Base-by-base conservation (phyloP, 2,888 invertebrate species). In the Acleris sparsana region DNA sequence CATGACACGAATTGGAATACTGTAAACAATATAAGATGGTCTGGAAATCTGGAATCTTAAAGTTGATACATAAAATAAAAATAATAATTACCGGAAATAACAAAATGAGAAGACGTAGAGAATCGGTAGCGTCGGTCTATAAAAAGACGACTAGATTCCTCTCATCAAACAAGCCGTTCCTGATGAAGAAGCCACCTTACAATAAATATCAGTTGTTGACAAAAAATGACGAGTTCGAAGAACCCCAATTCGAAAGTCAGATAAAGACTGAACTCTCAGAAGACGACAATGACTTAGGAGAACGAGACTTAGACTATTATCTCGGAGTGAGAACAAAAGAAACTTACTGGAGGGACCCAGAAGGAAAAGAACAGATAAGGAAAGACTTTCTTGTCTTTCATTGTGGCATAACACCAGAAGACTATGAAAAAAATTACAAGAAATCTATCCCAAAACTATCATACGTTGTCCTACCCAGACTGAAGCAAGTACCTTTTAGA, bases 401-500 rank as follows among this genome's bases (percentile, higher is more conserved):
- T 57, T 88, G 90, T 46, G 90, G 89, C 6, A 75, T 93, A 2
- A 80, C 85, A 1, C 87, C 88, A 79, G 88, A 89, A 66, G 91
- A 92, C 46, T 93, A 92, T 63, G 82, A 92, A 52, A 82, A 78
- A 58, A 77, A 73, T 0, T 78, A 79, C 62, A 88, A 85, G 66
- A 88, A 75, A 59, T 61, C 75, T 2, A 66, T 75, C 4, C 75
- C 80, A 0, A 86, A 84, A 73, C 73, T 75, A 0, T 77, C 81
- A 18, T 77, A 78, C 58, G 75, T 77, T 2, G 69, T 74, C 7
- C 86, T 83, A 61, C 88, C 87, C 1, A 86, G 74, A 72, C 70
- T 89, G 5, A 92, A 88, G 70, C 92, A 92, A 80, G 90, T 92
- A 43, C 92, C 92, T 65, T 92, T 92, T 69, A 91, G 89, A 73